phyloP scores from a whole-genome alignment of 2,113 vertebrate species.

The Macaca nemestrina region DNA sequence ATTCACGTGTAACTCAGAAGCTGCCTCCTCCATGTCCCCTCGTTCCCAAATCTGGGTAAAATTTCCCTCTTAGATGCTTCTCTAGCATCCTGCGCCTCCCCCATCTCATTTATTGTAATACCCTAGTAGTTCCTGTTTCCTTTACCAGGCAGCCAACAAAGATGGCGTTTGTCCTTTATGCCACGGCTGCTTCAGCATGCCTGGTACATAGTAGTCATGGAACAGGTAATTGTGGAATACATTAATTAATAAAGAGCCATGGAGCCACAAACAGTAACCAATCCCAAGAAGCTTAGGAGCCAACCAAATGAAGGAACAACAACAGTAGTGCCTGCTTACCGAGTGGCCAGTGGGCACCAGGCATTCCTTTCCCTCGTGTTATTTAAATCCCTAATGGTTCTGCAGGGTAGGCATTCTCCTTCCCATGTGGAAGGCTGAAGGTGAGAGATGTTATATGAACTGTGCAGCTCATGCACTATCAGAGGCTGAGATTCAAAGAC shows the following conservation, averaged over 20 bases:
- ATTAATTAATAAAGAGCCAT: neutral
- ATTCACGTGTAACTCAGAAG: neutral
- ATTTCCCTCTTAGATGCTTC: neutral
- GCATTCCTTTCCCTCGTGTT: neutral
- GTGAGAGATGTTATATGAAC: neutral
- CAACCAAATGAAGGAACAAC: neutral
- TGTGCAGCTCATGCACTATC: neutral
- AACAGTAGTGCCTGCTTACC: accelerated
- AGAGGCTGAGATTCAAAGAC: neutral
- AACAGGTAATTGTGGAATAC: neutral
- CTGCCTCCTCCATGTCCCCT: neutral
- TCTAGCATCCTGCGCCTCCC: neutral
- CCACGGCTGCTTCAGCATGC: neutral
- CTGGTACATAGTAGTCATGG: neutral
- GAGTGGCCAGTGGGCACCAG: neutral
- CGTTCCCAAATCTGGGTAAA: neutral
- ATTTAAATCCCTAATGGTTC: neutral
- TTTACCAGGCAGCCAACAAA: neutral
- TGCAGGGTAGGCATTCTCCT: neutral
- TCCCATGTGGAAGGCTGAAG: neutral
- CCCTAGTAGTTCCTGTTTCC: neutral
- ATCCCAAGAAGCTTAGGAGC: neutral
- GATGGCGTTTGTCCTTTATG: neutral
- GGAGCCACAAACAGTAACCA: neutral
- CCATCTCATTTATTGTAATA: neutral